phyloP scores from a whole-genome alignment of 2,797 vertebrate species.

The Syngnathus acus region DNA sequence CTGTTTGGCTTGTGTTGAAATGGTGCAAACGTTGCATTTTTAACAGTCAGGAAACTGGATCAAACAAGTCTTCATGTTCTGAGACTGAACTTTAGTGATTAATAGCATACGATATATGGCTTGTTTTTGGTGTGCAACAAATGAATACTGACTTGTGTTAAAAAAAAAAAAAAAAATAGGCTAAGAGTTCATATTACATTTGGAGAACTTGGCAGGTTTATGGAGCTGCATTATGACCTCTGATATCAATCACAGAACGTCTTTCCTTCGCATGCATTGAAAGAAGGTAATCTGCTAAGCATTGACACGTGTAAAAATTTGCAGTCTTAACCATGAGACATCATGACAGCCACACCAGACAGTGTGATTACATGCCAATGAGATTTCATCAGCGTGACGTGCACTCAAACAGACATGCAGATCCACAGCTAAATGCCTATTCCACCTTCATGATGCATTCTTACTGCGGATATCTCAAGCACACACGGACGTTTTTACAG shows the following conservation, averaged over 20 bases:
- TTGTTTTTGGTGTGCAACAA: slow-evolving; percentile 40
- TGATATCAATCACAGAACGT: slow-evolving; percentile 67
- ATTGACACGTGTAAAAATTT: slow-evolving; percentile 19
- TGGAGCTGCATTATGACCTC: slow-evolving; percentile 50
- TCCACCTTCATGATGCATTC: slow-evolving; percentile 16
- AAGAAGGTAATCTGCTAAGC: slow-evolving; percentile 22
- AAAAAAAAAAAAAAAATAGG: slow-evolving; percentile 36
- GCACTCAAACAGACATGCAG: slow-evolving; percentile 26
- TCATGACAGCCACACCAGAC: slow-evolving; percentile 53
- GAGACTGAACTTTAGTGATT: not conserved
- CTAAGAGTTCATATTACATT: slow-evolving; percentile 7
- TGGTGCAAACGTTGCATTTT: not conserved
- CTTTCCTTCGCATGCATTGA: slow-evolving; percentile 43
- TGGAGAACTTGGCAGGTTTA: slow-evolving; percentile 41
- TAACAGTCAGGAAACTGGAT: not conserved
- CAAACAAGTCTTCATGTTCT: not conserved
- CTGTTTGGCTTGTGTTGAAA: no score
- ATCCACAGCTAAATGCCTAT: not conserved
- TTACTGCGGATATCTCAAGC: slow-evolving; percentile 16
- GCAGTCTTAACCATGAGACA: slow-evolving; percentile 40
- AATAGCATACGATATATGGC: not conserved
- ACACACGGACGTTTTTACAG: not conserved
- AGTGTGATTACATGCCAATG: slow-evolving; percentile 56
- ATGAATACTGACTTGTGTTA: slow-evolving; percentile 49
- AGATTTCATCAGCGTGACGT: slow-evolving; percentile 32